phyloP scores from a whole-genome alignment of 2,888 invertebrate genomes.

The Cheilosia vernalis region DNA sequence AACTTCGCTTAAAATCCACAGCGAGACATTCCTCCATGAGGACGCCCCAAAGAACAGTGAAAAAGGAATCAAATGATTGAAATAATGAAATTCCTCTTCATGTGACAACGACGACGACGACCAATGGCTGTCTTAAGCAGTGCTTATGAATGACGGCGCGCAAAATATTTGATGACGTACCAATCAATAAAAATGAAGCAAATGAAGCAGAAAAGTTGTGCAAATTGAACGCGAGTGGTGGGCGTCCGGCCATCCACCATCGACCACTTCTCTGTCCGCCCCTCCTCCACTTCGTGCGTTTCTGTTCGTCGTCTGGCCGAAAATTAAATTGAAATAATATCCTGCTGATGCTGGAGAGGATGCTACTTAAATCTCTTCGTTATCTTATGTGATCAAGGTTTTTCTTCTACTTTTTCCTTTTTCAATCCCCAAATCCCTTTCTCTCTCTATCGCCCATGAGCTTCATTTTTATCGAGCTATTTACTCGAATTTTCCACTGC shows the following conservation, averaged over 20 bases:
- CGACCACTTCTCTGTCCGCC: neutral
- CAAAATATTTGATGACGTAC: neutral
- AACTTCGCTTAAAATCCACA: slow-evolving; percentile 10
- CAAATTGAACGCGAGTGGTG: slow-evolving; percentile 12
- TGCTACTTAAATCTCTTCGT: neutral
- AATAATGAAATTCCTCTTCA: slow-evolving; percentile 23
- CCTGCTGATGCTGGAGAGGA: neutral
- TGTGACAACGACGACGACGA: neutral
- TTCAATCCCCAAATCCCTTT: neutral
- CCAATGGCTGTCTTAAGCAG: neutral
- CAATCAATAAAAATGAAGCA: slow-evolving; percentile 31
- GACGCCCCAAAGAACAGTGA: neutral
- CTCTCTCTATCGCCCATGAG: neutral
- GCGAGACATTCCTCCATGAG: neutral
- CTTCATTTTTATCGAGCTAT: neutral
- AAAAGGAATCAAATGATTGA: slow-evolving; percentile 1
- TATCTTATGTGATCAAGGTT: slow-evolving; percentile 15
- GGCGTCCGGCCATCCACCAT: neutral
- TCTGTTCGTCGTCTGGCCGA: neutral
- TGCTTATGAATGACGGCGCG: neutral
- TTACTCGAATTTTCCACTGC: slow-evolving; percentile 2
- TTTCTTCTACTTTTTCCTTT: neutral
- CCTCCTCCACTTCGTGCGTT: no score
- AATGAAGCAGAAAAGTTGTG: slow-evolving; percentile 17
- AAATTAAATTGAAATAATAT: slow-evolving; percentile 8